These are phyloP conservation scores for Ennomos fuscantarius DNA, from an alignment of 2,888 invertebrate genomes.

Conservation along the genomic window DNA sequence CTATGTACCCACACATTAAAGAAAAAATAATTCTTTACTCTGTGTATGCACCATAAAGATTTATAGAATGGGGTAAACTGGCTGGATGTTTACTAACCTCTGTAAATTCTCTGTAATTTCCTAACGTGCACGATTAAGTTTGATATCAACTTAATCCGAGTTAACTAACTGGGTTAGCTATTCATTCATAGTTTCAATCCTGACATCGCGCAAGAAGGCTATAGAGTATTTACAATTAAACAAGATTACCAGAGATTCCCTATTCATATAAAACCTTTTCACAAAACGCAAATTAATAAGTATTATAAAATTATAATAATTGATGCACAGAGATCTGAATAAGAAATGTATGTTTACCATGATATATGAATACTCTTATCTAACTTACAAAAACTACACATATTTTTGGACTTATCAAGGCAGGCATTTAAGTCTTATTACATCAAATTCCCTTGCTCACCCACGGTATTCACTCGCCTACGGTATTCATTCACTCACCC, in stretches of 20 bases:
- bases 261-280: no score
- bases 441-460: background rate
- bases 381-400: conserved; percentile 7
- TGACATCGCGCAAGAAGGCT: no score
- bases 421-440: conserved; percentile 13
- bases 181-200: no score
- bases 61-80: no score
- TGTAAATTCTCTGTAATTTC: no score
- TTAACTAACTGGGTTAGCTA: no score
- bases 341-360: conserved; percentile 11
- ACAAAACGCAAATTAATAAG: background rate
- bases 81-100: no score
- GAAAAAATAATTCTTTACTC: no score
- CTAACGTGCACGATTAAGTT: no score
- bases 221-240: conserved; percentile 20
- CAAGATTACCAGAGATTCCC: conserved; percentile 6
- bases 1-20: no score
- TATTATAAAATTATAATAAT: background rate
- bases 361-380: background rate
- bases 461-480: conserved; percentile 1
- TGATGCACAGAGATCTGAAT: conserved; percentile 10
- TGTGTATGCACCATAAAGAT: no score
- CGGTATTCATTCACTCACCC: conserved; percentile 3
- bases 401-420: conserved; percentile 17
- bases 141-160: no score